These are phyloP conservation scores for Anguilla megastoma DNA, from an alignment of 2,797 vertebrate species.

Conservation along the genomic window DNA sequence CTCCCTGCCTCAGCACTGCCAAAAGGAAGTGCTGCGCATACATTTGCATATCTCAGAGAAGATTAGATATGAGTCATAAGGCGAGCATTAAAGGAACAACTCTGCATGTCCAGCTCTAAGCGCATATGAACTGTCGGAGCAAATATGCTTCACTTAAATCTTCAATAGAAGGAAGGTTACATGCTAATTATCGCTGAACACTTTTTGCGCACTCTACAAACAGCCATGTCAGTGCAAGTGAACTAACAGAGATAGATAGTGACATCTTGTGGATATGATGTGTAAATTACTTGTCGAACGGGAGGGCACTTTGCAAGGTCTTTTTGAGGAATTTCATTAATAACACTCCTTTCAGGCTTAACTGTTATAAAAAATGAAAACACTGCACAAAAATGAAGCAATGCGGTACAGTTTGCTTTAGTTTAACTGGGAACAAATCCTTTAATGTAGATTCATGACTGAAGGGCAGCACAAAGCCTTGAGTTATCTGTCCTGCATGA, in stretches of 20 bases:
- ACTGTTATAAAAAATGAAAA: background rate
- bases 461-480: conserved; percentile 1
- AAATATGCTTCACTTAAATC: background rate
- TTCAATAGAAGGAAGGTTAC: background rate
- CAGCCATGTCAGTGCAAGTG: background rate
- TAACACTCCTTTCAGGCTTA: background rate
- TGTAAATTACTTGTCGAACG: background rate
- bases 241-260: conserved; percentile 14
- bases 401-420: background rate
- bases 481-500: background rate
- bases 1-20: background rate
- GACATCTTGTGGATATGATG: conserved; percentile 24
- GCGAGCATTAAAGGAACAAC: background rate
- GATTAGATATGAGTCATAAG: conserved; percentile 10
- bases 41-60: conserved; percentile 3
- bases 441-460: background rate
- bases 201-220: background rate
- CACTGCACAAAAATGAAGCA: background rate
- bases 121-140: background rate
- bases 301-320: background rate
- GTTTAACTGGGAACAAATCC: background rate
- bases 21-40: background rate
- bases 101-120: background rate
- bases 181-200: background rate
- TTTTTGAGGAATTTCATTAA: background rate